phyloP scores from a whole-genome alignment of 2,888 invertebrate genomes.

The Lasioglossum lativentre region DNA sequence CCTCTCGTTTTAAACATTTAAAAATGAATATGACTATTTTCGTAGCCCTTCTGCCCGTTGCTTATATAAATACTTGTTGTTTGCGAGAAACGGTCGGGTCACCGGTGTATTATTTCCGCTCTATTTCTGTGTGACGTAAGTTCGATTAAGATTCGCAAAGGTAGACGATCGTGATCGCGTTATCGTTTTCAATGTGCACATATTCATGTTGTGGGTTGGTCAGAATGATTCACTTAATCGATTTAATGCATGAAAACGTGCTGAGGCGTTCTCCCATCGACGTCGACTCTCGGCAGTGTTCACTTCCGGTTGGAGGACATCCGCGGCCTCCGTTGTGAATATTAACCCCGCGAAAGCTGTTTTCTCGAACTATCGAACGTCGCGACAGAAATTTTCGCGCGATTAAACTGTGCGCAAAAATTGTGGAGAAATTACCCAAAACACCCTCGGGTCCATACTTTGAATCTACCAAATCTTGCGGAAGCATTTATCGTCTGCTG shows the following conservation, averaged over 20 bases:
- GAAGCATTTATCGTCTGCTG: background rate
- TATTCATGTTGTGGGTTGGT: conserved; percentile 2
- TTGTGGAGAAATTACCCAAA: background rate
- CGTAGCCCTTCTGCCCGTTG: background rate
- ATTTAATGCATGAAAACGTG: background rate
- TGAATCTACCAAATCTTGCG: background rate
- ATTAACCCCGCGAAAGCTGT: conserved; percentile 1
- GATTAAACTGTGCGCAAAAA: no score
- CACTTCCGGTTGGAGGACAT: background rate
- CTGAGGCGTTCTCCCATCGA: background rate
- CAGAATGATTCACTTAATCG: conserved; percentile 43
- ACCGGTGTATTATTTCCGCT: conserved; percentile 44
- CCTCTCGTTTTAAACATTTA: background rate
- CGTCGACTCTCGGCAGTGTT: background rate
- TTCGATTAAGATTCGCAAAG: conserved; percentile 29
- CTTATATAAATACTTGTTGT: background rate
- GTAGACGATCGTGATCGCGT: conserved; percentile 1
- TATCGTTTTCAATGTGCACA: conserved; percentile 21
- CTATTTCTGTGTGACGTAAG: conserved; percentile 33
- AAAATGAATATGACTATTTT: background rate
- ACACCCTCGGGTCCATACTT: background rate
- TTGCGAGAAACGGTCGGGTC: conserved; percentile 11
- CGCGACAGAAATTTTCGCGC: background rate
- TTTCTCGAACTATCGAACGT: background rate
- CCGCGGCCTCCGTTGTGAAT: background rate